These are phyloP conservation scores for Rhadina sibilatrix DNA, from an alignment of 2,113 vertebrate genomes.

Conservation along the genomic window DNA sequence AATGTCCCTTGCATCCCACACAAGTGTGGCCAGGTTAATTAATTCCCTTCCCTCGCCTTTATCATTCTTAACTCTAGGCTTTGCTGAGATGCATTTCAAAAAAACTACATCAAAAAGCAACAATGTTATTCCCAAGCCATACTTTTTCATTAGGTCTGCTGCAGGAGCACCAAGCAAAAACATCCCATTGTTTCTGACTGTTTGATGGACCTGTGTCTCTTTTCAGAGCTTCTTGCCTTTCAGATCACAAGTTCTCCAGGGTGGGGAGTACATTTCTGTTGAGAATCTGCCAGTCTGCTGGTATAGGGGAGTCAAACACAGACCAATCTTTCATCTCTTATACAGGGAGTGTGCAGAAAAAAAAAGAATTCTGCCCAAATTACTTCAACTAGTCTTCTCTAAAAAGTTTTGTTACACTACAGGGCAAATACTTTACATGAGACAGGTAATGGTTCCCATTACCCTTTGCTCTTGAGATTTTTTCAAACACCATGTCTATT, in stretches of 20 bases:
- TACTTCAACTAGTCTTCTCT: not conserved
- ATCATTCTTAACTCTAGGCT: not conserved
- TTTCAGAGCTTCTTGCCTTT: not conserved
- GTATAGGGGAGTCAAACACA: not conserved
- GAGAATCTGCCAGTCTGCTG: not conserved
- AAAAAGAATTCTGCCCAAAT: not conserved
- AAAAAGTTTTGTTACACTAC: not conserved
- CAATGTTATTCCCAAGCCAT: not conserved
- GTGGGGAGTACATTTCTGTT: not conserved
- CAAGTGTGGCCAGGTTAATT: not conserved
- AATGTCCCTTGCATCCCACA: accelerated
- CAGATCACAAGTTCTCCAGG: not conserved
- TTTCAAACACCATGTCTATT: not conserved
- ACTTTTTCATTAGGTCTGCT: not conserved
- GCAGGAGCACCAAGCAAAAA: accelerated
- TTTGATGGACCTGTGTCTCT: not conserved
- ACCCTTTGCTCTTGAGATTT: not conserved
- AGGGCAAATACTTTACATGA: not conserved
- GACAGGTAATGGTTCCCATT: not conserved
- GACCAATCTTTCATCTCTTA: not conserved
- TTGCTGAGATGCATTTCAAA: not conserved
- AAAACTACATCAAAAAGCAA: not conserved
- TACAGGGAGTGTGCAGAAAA: accelerated
- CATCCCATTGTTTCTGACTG: accelerated
- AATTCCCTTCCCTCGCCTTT: not conserved